These are phyloP conservation scores for Clarias magur DNA, from an alignment of 2,113 vertebrate species.

Conservation along the genomic window DNA sequence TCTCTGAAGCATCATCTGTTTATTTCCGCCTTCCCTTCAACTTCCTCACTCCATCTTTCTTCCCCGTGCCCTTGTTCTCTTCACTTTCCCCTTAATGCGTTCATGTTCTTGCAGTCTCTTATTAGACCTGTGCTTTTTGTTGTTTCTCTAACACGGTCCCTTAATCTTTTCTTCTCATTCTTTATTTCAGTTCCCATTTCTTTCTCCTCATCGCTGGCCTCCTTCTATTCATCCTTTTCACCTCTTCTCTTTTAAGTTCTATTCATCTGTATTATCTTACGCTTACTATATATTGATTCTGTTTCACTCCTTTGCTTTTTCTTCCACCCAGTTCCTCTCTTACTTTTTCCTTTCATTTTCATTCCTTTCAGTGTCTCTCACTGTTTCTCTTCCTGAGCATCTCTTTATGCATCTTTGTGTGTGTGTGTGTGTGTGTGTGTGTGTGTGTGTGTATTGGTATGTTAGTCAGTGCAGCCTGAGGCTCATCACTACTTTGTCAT, in stretches of 20 bases:
- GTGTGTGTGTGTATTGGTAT: not conserved
- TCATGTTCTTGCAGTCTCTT: not conserved
- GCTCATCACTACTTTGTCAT: slow-evolving; percentile 80
- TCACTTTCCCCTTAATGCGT: not conserved
- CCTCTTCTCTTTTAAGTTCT: not conserved
- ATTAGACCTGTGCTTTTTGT: not conserved
- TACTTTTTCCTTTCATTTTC: not conserved
- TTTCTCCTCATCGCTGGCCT: not conserved
- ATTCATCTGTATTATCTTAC: not conserved
- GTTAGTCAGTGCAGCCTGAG: slow-evolving; percentile 77
- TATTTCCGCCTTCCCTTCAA: not conserved
- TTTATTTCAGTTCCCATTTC: not conserved
- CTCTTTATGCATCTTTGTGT: not conserved
- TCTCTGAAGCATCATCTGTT: not conserved
- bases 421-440: not conserved
- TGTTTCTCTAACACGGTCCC: not conserved
- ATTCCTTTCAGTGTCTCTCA: not conserved
- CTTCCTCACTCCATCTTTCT: not conserved
- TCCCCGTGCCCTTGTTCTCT: not conserved
- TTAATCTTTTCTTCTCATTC: not conserved
- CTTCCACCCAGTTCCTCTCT: no score
- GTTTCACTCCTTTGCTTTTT: no score
- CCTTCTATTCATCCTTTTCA: not conserved
- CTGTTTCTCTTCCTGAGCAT: not conserved
- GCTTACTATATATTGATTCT: not conserved